Base-by-base conservation (phyloP, 2,888 invertebrate genomes). In the Encarsia formosa region DNA sequence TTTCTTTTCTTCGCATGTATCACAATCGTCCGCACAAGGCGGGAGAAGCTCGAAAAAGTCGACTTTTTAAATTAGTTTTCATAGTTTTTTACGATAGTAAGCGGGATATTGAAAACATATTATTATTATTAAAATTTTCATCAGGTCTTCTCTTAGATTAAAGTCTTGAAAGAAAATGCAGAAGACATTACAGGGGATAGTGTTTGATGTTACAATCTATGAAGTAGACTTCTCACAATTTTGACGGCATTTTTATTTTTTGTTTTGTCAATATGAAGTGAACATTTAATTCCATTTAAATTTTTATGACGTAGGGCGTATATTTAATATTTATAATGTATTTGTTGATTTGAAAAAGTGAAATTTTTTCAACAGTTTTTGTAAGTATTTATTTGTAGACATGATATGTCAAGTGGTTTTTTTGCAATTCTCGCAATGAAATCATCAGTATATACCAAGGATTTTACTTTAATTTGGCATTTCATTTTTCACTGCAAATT, bases 21-120 rank as follows among this genome's bases (percentile, higher is more conserved):
- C 58, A 58, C 58, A 58, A 56, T 58, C 50, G 49, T 53, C 49
- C 53, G 52, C 52, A 31, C 11, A 31, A 31, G 37, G 49, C 52
- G 55, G 47, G 43, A 54, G 47, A 56, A 49, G 56, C 56, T 58
- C 51, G 49, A 49, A 56, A 53, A 54, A 58, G 49, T 51, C 52
- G 23, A 47, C 38, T 31, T 45, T 47, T 40, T 34, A 19, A 40
- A 41, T 34, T 45, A 19, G 32, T 49, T 26, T 32, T 22, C 24
- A 34, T 37, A 38, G 38, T 31, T 40, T 42, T 18, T 13, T 41
- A 35, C 35, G 46, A 48, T 38, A 43, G 42, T 49, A 39, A 46
- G 39, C 35, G 47, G 34, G 46, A n/a, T 40, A 39, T 39, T 26
- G 46, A 50, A 39, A 42, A 42, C 42, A 50, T 42, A 38, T 49